These are phyloP conservation scores for Dynastes maya DNA, from an alignment of 2,888 invertebrate species.

Conservation along the genomic window DNA sequence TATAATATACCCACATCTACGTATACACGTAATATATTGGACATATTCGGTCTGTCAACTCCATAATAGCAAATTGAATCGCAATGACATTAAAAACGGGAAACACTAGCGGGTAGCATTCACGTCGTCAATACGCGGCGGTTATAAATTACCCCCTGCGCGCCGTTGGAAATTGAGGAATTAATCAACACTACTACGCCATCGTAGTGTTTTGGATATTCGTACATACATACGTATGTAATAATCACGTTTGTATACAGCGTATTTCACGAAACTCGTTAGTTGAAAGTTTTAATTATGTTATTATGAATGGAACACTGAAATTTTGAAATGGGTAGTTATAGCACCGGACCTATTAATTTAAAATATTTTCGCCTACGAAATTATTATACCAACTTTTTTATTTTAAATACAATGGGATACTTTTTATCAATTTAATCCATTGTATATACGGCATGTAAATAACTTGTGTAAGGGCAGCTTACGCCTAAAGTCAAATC, in stretches of 20 bases:
- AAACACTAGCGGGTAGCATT: constrained; percentile 47
- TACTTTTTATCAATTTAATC: too few species aligned
- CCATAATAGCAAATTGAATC: constrained; percentile 52
- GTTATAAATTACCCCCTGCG: constrained; percentile 43
- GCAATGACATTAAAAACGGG: constrained; percentile 51
- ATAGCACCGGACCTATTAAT: too few species aligned
- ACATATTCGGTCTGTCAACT: constrained; percentile 48
- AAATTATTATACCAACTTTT: too few species aligned
- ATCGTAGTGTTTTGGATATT: constrained; percentile 1
- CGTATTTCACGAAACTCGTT: background rate
- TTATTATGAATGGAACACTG: too few species aligned
- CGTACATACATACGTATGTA: constrained; percentile 18
- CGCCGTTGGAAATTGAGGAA: constrained; percentile 47
- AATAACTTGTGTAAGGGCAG: too few species aligned
- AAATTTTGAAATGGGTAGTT: too few species aligned
- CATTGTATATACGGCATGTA: too few species aligned
- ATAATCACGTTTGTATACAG: constrained; percentile 24
- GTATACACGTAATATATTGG: constrained; percentile 42
- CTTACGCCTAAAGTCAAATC: too few species aligned
- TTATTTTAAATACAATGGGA: too few species aligned
- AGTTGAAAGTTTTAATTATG: too few species aligned
- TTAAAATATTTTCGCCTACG: too few species aligned
- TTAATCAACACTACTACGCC: constrained; percentile 45
- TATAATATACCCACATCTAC: background rate
- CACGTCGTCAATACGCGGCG: constrained; percentile 50